A percentile compares a stretch with the other conserved stretches of the same genome.
phyloP scores from a whole-genome alignment of 2,888 invertebrate genomes.

The Gryllus longicercus region DNA sequence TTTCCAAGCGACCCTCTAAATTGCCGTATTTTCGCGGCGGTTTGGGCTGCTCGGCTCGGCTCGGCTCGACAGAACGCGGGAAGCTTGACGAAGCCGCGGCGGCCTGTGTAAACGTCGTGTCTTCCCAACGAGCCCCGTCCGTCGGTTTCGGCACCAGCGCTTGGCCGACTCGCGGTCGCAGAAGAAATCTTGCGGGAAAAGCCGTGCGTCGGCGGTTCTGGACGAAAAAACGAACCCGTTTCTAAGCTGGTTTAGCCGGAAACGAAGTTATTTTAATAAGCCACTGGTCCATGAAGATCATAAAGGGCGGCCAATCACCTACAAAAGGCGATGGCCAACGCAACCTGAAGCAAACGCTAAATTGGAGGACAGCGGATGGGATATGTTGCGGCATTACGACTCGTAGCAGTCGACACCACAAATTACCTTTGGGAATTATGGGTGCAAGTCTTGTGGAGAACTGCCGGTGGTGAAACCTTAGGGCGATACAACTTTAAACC shows the following conservation, averaged over 20 bases:
- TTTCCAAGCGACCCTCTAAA: conserved; percentile 1
- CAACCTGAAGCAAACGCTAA: neutral
- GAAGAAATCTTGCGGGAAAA: no score
- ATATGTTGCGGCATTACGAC: no score
- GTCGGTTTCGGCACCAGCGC: no score
- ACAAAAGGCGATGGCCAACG: neutral
- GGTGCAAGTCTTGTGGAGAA: no score
- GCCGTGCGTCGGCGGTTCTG: neutral
- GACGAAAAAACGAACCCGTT: neutral
- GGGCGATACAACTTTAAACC: no score
- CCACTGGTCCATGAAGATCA: conserved; percentile 10
- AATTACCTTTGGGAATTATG: no score
- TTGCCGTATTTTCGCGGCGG: neutral
- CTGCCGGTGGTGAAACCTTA: no score
- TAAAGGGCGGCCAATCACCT: conserved; percentile 5
- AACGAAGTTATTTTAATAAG: conserved; percentile 10
- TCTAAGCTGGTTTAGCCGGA: neutral
- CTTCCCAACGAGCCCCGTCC: no score
- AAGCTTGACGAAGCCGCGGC: neutral
- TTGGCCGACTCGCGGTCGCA: no score
- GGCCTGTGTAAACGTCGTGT: neutral
- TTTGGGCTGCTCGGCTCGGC: neutral
- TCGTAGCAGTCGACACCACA: no score
- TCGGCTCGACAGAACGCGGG: neutral
- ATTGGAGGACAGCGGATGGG: no score